Evolutionary conservation across 2,797 vertebrate genomes (phyloP).

Genomic region (Rachycentron canadum): DNA sequence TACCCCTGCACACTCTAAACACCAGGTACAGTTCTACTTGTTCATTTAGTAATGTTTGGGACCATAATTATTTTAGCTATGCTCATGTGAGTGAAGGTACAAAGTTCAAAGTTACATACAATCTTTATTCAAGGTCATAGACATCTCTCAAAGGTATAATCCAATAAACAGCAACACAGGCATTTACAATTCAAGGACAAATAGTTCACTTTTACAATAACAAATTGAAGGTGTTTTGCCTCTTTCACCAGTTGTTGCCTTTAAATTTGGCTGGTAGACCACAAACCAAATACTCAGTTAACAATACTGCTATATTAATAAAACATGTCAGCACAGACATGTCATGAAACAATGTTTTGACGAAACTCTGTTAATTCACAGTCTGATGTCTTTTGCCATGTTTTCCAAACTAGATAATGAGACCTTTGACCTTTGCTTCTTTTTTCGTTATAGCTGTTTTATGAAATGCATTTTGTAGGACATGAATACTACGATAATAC

Average conservation of each 20-base stretch:
- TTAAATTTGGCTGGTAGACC: constrained; percentile 41
- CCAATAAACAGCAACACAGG: constrained; percentile 84
- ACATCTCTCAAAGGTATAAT: constrained; percentile 80
- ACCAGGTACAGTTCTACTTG: neutral
- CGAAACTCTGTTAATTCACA: constrained; percentile 49
- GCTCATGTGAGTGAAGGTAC: constrained; percentile 7
- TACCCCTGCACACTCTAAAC: neutral
- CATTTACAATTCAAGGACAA: constrained; percentile 83
- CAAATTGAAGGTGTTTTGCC: constrained; percentile 69
- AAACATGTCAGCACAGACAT: constrained; percentile 23
- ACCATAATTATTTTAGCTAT: neutral
- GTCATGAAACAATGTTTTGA: constrained; percentile 15
- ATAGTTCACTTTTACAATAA: constrained; percentile 82
- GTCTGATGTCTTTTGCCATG: constrained; percentile 36
- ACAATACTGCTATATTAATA: constrained; percentile 37
- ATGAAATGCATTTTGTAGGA: constrained; percentile 16
- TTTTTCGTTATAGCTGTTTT: constrained; percentile 2
- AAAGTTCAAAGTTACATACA: constrained; percentile 77
- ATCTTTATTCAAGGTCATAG: constrained; percentile 82
- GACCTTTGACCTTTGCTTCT: neutral
- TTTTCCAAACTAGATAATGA: neutral
- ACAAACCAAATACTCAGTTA: constrained; percentile 52
- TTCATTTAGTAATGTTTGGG: neutral
- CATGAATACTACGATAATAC: constrained; percentile 31
- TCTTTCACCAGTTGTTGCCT: constrained; percentile 58